Evolutionary conservation across 2,113 vertebrate genomes (phyloP), one percentile per base, ranked within the genome.

Genomic region (Oncorhynchus gorbuscha): DNA sequence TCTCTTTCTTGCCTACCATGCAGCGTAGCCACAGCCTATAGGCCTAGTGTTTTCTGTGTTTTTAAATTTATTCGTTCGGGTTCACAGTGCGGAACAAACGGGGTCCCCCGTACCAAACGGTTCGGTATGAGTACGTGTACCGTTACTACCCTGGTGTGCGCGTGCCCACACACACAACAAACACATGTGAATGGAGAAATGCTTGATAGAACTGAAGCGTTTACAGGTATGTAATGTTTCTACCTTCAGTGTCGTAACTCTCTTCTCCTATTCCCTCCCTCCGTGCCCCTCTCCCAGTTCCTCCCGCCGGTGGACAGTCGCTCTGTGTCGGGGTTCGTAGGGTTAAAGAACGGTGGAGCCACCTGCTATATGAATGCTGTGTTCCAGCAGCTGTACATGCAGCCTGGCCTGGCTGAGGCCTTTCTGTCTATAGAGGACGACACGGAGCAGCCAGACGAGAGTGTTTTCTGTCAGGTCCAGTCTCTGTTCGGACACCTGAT

Each of bases 341-440:
- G 98, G 0, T 85, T 99, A 81, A 98, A 98, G 90, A 99, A 99
- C 0, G 98, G 97, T 6, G 98, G 98, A 1, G 98, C 98, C 8
- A 99, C 98, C 0, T 99, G 98, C 89, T 99, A 99, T 84, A 99
- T 99, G 98, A 99, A 99, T 5, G 97, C 98, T 0, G 97, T 99
- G 77, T 99, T 99, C 91, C 98, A 99, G 90, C 98, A 99, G 89
- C 95, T 99, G 0, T 99, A 99, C 68, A 99, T 99, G 98, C 98
- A 99, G 81, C 98, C 98, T 1, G 98, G 98, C 32, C 94, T 99
- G 18, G 93, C 98, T 30, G 98, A 99, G 98, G 95, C 96, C 9
- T 92, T 99, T 72, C 95, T 99, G 76, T 97, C 97, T 6, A 96
- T 99, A 49, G 98, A 99, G 86, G 97, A 98, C 72, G 97, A 99